Base-by-base conservation (phyloP, 2,888 invertebrate species). In the Idaea aversata region DNA sequence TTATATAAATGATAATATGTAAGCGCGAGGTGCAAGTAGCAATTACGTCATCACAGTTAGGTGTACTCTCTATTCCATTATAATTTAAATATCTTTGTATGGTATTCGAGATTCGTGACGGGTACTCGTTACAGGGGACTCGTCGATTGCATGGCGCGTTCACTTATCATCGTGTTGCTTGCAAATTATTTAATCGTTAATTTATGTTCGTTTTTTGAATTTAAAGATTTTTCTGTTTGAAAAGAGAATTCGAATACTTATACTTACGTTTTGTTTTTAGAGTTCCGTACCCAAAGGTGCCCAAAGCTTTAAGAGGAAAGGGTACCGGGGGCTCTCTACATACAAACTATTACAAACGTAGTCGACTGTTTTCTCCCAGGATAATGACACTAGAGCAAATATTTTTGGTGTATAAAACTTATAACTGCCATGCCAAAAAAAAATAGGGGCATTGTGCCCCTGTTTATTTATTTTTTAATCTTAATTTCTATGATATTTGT, bases 101-200 rank as follows among this genome's bases (percentile, higher is more conserved):
- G 84, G 84, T 84, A 79, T 81, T 78, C 77, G 77, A 6, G 10
- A 47, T 47, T 47, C 47, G 47, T 88, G 87, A 75, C 77, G 74
- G 71, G 38, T 59, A 69, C 74, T 77, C 81, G 79, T 87, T 83
- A 84, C 34, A 58, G 61, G 5, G 6, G 36, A 36, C 36, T 65
- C 64, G 69, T 38, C 70, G 78, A 76, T 84, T 74, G 84, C 86
- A 84, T 84, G 87, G 77, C 73, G 69, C 67, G 71, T 73, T 75
- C 75, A 77, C 75, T 85, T 80, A 76, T 77, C 72, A 74, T 77
- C 79, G 74, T 73, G 76, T 64, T 69, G 69, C 68, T 81, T 81
- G 84, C 83, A 83, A 85, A 85, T 85, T 85, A 82, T 83, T 83
- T 81, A 76, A 79, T 79, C 73, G 75, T 70, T 75, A 74, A 72